Percentiles rank a stretch among this genome's conserved stretches.
Evolutionary conservation across 2,113 vertebrate species (phyloP).

Genomic region (Dromiciops gliroides): DNA sequence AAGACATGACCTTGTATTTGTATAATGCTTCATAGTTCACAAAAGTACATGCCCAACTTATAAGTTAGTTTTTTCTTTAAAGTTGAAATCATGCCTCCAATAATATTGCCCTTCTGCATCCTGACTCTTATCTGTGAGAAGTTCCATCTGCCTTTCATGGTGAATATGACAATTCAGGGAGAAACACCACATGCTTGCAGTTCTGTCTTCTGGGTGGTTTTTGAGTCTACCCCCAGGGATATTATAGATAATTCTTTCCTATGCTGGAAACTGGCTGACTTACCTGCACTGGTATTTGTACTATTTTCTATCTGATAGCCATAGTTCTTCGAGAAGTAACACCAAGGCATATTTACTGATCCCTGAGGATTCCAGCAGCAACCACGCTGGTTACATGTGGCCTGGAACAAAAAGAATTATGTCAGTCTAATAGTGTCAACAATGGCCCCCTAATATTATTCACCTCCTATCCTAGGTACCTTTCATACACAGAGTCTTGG

Average conservation of each 20-base stretch:
- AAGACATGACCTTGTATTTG: not conserved
- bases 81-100: not conserved
- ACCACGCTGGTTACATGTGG: constrained; percentile 62
- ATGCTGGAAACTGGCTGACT: not conserved
- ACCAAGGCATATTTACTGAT: not conserved
- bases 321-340: constrained; percentile 69
- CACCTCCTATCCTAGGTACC: not conserved
- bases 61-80: not conserved
- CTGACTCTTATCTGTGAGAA: not conserved
- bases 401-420: constrained; percentile 48
- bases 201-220: not conserved
- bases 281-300: constrained; percentile 56
- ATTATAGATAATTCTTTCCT: not conserved
- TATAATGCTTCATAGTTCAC: not conserved
- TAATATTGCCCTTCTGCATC: not conserved
- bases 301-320: constrained; percentile 52
- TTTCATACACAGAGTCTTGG: not conserved
- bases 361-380: constrained; percentile 70
- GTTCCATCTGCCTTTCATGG: not conserved
- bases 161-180: not conserved
- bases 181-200: not conserved
- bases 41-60: not conserved
- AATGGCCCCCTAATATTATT: not conserved
- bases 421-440: not conserved
- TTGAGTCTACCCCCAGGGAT: not conserved